These are phyloP conservation scores for Caenorhabditis imperialis DNA, from an alignment of 2,888 invertebrate species.

Conservation along the genomic window DNA sequence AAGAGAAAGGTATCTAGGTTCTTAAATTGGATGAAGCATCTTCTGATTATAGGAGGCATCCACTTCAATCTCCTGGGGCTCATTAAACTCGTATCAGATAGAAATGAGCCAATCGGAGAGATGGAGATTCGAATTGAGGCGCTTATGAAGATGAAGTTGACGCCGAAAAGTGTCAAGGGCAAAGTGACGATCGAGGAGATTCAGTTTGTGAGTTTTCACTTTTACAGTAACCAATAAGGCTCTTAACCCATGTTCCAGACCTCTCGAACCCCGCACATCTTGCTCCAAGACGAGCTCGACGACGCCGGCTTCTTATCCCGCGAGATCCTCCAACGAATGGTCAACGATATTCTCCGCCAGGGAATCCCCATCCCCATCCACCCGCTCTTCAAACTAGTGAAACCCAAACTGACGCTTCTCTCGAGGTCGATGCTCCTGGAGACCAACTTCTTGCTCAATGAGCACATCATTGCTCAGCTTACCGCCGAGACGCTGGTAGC, in stretches of 20 bases:
- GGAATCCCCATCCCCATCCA: constrained; percentile 77
- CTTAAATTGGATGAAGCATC: too few relatives aligned
- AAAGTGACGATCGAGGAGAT: constrained; percentile 74
- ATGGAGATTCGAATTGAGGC: constrained; percentile 71
- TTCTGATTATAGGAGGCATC: constrained; percentile 69
- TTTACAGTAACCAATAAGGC: neutral
- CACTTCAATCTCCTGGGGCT: constrained; percentile 68
- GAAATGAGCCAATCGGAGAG: constrained; percentile 65
- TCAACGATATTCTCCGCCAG: constrained; percentile 75
- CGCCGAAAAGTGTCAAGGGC: constrained; percentile 72
- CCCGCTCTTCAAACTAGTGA: constrained; percentile 74
- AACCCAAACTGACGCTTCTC: constrained; percentile 73
- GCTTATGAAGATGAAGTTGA: constrained; percentile 74
- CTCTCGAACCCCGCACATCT: constrained; percentile 71
- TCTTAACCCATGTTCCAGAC: constrained; percentile 61
- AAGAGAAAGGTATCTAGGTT: constrained; percentile 48
- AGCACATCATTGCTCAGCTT: constrained; percentile 72
- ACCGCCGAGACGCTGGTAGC: constrained; percentile 61
- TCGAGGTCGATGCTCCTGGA: constrained; percentile 73
- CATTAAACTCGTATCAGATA: constrained; percentile 58
- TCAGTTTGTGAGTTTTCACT: constrained; percentile 59
- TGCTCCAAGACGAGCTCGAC: constrained; percentile 75
- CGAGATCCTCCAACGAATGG: constrained; percentile 72
- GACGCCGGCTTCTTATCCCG: constrained; percentile 74
- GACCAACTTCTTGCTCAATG: constrained; percentile 75